Evolutionary conservation across 2,797 vertebrate species (phyloP), one percentile per base, ranked within the genome.

Genomic region (Coreius guichenoti): DNA sequence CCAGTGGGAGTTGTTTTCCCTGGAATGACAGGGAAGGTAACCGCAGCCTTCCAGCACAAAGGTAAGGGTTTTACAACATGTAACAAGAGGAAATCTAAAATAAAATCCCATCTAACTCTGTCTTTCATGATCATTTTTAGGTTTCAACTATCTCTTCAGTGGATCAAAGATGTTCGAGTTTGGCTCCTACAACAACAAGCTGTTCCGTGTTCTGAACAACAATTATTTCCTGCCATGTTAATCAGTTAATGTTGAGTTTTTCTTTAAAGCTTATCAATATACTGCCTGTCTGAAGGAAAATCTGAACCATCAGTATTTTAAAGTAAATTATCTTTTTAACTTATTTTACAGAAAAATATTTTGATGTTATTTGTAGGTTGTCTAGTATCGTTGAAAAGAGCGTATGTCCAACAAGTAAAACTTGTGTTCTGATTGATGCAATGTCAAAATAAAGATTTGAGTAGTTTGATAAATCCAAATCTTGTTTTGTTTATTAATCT

Each of bases 1-100:
- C 39, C 9, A 8, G 39, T 90, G 85, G 45, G 43, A 0, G 0
- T 82, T 4, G 90, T 86, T 75, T 96, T 96, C 79, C 94, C 95
- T 74, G 95, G 93, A 87, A 87, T 96, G 81, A 90, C 43, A 36
- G 87, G 92, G n/a, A 92, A 84, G 16, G 83, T 96, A 9, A 94
- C 95, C 0, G 94, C 95, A 61, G 95, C 92, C 87, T 94, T 96
- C 82, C 93, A 95, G 75, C 76, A 91, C 17, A 93, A 92, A 82
- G 94, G 96, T 96, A 26, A 45, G 65, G n/a, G 69, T 76, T 85
- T 51, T 11, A 26, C 2, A 7, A 54, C 29, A 21, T 26, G 39
- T 43, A 11, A 43, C 39, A 47, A 33, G 45, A 39, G 31, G 23
- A 19, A 26, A 78, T 58, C 69, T 7, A 1, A 23, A 61, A 0